Evolutionary conservation across 35 echinoderm and acorn worm genomes (phyloP), one percentile per base, ranked within the genome.

Genomic region (Anneissia japonica): DNA sequence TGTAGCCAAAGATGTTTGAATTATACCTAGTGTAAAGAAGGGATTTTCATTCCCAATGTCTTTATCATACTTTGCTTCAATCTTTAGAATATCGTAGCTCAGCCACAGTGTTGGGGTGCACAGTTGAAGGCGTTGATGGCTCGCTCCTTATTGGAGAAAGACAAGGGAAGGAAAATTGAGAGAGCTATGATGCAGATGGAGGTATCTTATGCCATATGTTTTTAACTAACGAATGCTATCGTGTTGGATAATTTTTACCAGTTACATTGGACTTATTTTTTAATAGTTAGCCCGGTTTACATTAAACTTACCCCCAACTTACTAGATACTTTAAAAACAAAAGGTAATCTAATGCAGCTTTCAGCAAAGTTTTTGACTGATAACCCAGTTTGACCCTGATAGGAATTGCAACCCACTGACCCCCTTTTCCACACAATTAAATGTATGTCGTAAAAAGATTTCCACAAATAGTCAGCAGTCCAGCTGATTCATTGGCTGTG

Each of bases 141-240:
- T n/a, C 77, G 96, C 77, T 94, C 92, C 76, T 41, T 84, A 32
- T 55, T 94, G 39, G 96, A 99, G 38, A 93, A 91, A 72, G 75
- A 91, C 16, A 89, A 76, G 33, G 76, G 88, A 72, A 84, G 91
- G 76, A 97, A 80, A 16, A 73, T 93, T 7, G 95, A 97, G 81
- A 88, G 95, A 37, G 88, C 95, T 17, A 93, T 91, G 91, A 97
- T 91, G 89, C 95, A 97, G 36, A 91, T 93, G 88, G 88, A 97
- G 91, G 95, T 97, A 75, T 23, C n/a, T 35, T 16, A n/a, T n/a
- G n/a, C n/a, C n/a, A n/a, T n/a, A n/a, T n/a, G n/a, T 23, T 76
- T 32, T 29, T 56, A 56, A 13, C 26, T 56, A 56, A 13, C 46
- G n/a, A n/a, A n/a, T n/a, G n/a, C n/a, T n/a, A n/a, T n/a, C n/a